phyloP scores from a whole-genome alignment of 2,113 vertebrate genomes.

The Mormyrus iriodes region DNA sequence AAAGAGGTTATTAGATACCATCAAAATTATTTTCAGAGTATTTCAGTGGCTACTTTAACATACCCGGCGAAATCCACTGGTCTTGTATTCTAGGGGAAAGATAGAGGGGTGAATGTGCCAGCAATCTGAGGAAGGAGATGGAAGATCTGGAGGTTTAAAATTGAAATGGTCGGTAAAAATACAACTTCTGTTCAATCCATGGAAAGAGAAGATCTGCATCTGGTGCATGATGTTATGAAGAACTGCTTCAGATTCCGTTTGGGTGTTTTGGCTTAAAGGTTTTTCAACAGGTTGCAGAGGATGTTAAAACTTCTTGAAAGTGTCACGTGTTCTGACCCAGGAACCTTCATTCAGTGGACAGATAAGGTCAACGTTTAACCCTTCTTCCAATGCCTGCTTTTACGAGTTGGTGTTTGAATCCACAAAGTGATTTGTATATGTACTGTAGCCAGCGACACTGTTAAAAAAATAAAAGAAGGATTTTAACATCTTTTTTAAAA shows the following conservation, averaged over 20 bases:
- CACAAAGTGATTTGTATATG: neutral
- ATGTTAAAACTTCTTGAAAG: neutral
- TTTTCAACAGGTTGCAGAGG: neutral
- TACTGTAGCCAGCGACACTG: neutral
- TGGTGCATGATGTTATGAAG: neutral
- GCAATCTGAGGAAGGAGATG: neutral
- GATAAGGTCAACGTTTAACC: neutral
- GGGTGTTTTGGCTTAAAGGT: neutral
- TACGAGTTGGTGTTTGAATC: neutral
- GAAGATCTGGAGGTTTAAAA: neutral
- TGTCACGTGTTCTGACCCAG: neutral
- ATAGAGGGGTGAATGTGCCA: neutral
- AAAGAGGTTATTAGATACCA: neutral
- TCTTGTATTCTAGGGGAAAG: neutral
- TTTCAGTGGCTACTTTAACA: neutral
- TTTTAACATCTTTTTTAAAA: neutral
- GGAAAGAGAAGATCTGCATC: neutral
- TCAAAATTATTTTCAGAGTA: neutral
- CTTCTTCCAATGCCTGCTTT: neutral
- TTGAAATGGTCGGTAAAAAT: neutral
- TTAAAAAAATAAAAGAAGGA: neutral
- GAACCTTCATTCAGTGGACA: neutral
- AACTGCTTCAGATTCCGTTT: neutral
- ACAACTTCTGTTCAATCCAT: neutral
- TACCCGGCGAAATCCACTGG: neutral